Percentiles rank a stretch among this genome's conserved stretches.
Conservation (phyloP, 2,797 vertebrate genomes). For the Sebastes hubbsi region DNA sequence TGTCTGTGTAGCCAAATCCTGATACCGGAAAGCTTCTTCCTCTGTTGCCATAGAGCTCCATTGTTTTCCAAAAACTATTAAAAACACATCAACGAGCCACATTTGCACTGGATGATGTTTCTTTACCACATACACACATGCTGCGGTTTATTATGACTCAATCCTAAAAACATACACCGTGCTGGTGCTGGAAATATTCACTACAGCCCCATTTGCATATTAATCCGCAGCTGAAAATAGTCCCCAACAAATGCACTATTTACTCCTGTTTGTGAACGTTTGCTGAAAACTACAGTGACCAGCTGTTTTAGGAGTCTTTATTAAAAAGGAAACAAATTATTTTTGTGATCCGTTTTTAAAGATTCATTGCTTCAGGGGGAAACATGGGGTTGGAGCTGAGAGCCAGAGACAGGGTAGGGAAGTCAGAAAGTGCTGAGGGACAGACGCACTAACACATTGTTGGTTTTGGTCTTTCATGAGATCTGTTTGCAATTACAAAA, state of each 20-base stretch:
- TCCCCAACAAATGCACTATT: background rate
- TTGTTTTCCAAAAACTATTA: background rate
- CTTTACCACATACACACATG: background rate
- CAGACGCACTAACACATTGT: background rate
- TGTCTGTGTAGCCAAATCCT: background rate
- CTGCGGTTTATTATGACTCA: background rate
- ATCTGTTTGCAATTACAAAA: background rate
- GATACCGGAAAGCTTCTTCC: background rate
- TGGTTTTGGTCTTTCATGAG: background rate
- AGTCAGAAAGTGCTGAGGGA: background rate
- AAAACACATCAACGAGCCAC: background rate
- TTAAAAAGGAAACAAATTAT: background rate
- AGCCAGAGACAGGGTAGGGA: background rate
- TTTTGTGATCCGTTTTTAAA: background rate
- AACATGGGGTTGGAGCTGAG: background rate
- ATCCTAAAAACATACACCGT: background rate
- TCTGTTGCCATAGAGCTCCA: background rate
- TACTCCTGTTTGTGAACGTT: background rate
- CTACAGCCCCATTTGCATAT: background rate
- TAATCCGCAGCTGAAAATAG: background rate
- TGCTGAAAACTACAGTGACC: background rate
- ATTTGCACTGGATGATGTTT: background rate
- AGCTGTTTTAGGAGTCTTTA: background rate
- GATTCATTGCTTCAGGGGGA: background rate
- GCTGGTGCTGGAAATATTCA: background rate